Conservation (phyloP, 2,888 invertebrate species). For the Drosophila lacicola region DNA sequence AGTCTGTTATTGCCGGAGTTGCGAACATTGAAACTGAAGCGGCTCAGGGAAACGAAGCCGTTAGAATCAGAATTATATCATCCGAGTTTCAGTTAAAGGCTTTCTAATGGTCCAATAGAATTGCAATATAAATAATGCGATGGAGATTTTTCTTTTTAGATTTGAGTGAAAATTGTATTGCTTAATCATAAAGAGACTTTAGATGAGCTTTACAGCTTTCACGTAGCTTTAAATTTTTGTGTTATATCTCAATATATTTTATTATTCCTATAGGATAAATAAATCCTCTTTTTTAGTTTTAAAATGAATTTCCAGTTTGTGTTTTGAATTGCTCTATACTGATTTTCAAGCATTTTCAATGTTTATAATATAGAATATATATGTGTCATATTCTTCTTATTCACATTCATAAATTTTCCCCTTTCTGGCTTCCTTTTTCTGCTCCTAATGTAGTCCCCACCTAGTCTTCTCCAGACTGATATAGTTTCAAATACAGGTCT, state of each 20-base stretch:
- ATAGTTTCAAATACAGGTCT: slow-evolving; percentile 8
- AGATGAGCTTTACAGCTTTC: no score
- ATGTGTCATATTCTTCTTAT: neutral
- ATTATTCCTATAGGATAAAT: no score
- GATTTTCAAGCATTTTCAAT: neutral
- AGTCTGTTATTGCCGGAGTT: slow-evolving; percentile 38
- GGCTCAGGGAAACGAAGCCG: neutral
- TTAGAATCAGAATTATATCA: slow-evolving; percentile 34
- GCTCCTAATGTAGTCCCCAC: neutral
- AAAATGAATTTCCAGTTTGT: neutral
- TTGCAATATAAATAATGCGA: neutral
- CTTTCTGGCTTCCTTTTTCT: neutral
- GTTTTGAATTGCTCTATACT: no score
- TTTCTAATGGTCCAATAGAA: slow-evolving; percentile 12
- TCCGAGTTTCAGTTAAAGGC: slow-evolving; percentile 5
- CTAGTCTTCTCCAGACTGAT: neutral
- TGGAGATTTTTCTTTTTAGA: neutral
- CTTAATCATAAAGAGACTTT: no score
- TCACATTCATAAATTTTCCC: neutral
- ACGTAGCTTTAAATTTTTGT: no score
- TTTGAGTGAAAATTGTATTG: neutral
- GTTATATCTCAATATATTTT: no score
- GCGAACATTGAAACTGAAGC: slow-evolving; percentile 18
- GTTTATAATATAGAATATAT: neutral
- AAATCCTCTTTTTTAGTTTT: no score